These are phyloP conservation scores for Rosalia funebris DNA, from an alignment of 2,888 invertebrate genomes.

Conservation along the genomic window DNA sequence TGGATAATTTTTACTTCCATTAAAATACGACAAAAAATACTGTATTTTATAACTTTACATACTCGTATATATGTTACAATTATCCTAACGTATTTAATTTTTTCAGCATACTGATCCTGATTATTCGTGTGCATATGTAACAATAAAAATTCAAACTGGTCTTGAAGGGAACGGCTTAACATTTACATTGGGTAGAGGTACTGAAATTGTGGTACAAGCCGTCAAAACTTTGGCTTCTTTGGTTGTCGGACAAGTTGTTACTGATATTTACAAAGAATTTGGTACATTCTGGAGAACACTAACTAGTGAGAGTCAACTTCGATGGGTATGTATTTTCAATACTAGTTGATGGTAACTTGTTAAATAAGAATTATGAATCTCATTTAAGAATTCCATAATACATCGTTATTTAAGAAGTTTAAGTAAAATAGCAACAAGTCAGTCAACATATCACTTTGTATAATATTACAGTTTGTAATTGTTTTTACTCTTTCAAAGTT, in stretches of 20 bases:
- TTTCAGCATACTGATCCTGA: slow-evolving; percentile 86
- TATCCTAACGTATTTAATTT: too few relatives aligned
- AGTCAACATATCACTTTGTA: too few relatives aligned
- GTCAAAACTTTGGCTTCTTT: slow-evolving; percentile 76
- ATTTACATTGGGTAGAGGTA: slow-evolving; percentile 90
- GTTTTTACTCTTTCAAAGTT: too few relatives aligned
- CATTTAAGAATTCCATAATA: too few relatives aligned
- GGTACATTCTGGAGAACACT: slow-evolving; percentile 81
- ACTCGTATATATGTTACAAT: too few relatives aligned
- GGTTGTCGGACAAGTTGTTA: slow-evolving; percentile 74
- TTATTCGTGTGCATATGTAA: slow-evolving; percentile 93
- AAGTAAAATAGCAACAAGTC: too few relatives aligned
- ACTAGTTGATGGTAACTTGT: not conserved
- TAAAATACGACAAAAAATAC: too few relatives aligned
- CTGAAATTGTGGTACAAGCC: slow-evolving; percentile 84
- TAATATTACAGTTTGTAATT: too few relatives aligned
- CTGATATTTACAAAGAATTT: slow-evolving; percentile 81
- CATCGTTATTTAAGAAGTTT: too few relatives aligned
- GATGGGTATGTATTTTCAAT: slow-evolving; percentile 77
- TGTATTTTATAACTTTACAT: too few relatives aligned
- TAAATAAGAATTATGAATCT: too few relatives aligned
- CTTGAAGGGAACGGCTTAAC: slow-evolving; percentile 83
- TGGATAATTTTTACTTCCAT: too few relatives aligned
- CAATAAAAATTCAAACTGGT: slow-evolving; percentile 72
- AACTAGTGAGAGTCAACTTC: slow-evolving; percentile 87